phyloP scores from a whole-genome alignment of 2,113 vertebrate genomes.

The Scopus umbretta region DNA sequence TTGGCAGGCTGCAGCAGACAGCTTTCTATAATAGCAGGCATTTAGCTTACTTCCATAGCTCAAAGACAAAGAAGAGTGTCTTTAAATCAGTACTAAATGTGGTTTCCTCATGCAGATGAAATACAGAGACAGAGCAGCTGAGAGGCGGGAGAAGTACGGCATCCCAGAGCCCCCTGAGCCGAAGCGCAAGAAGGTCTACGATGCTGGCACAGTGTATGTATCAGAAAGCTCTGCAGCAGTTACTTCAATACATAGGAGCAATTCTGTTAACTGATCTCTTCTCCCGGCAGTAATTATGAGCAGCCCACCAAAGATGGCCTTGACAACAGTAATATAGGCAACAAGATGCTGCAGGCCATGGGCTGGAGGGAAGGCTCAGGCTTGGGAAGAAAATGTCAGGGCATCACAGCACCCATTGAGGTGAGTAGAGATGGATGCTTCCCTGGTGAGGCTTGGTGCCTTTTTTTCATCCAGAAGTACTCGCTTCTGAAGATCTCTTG shows the following conservation, averaged over 20 bases:
- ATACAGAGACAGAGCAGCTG: conserved; percentile 95
- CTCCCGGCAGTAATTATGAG: conserved; percentile 87
- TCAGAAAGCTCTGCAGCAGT: background rate
- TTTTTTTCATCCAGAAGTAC: background rate
- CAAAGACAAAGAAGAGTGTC: background rate
- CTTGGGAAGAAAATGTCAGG: conserved; percentile 94
- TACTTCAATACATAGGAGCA: background rate
- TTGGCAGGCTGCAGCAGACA: background rate
- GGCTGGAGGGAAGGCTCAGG: conserved; percentile 98
- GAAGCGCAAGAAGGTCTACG: conserved; percentile 94
- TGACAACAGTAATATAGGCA: conserved; percentile 96
- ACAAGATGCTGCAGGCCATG: conserved; percentile 99
- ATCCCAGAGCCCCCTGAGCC: conserved; percentile 95
- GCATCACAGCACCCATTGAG: conserved; percentile 96
- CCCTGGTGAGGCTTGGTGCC: background rate
- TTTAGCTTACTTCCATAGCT: background rate
- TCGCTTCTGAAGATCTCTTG: background rate
- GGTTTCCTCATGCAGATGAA: conserved; percentile 78
- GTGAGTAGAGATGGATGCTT: conserved; percentile 61
- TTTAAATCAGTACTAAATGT: background rate
- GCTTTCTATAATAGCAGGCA: rapidly evolving
- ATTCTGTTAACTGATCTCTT: background rate
- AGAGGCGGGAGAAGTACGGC: conserved; percentile 95
- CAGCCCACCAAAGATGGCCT: conserved; percentile 98
- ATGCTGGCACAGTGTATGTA: conserved; percentile 87